Evolutionary conservation across 2,113 vertebrate genomes (phyloP).

Genomic region (Nannobrachium achirus): DNA sequence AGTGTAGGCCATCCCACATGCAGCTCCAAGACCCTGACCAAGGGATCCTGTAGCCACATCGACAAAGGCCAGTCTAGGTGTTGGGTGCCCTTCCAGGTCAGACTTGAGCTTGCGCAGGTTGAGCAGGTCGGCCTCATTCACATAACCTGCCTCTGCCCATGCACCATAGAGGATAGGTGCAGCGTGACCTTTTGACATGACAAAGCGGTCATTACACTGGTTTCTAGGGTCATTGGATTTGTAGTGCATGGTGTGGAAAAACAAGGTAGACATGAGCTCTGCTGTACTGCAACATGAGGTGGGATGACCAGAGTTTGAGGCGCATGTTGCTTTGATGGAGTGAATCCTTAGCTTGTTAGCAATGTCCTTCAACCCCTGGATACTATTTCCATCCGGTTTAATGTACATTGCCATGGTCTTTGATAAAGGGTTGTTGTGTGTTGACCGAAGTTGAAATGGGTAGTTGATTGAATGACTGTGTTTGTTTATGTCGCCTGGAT

Average conservation of each 20-base stretch:
- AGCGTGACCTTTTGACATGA: conserved; percentile 87
- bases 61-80: conserved; percentile 86
- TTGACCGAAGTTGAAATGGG: too few species aligned
- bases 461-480: too few species aligned
- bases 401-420: conserved; percentile 68
- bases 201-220: conserved; percentile 84
- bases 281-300: conserved; percentile 87
- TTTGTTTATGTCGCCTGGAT: too few species aligned
- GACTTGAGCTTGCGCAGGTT: conserved; percentile 82
- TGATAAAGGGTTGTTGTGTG: too few species aligned
- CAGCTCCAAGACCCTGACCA: conserved; percentile 86
- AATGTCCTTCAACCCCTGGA: conserved; percentile 83
- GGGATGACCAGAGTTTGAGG: conserved; percentile 82
- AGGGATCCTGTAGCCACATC: conserved; percentile 86
- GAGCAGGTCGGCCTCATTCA: conserved; percentile 80
- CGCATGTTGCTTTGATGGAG: conserved; percentile 81
- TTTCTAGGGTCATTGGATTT: conserved; percentile 77
- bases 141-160: conserved; percentile 81
- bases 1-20: conserved; percentile 91
- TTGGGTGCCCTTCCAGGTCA: conserved; percentile 86
- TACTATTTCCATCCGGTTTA: conserved; percentile 79
- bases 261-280: conserved; percentile 85
- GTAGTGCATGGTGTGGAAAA: conserved; percentile 87
- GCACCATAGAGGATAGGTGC: conserved; percentile 83
- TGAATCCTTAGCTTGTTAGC: conserved; percentile 85